Conservation (phyloP, 2,113 vertebrate species). For the Peromyscus leucopus region DNA sequence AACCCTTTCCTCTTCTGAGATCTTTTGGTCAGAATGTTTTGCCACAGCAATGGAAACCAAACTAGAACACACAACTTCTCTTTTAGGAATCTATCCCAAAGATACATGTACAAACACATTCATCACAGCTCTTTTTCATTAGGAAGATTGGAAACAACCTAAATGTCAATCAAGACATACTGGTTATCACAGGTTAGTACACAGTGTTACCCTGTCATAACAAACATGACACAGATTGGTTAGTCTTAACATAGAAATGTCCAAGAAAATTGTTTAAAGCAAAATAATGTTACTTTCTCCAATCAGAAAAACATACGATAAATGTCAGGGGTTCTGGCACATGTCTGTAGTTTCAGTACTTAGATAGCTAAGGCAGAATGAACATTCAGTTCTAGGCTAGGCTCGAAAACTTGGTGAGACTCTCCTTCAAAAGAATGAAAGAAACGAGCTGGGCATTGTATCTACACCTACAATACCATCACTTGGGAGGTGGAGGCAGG, state of each 20-base stretch:
- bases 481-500: neutral
- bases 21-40: neutral
- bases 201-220: neutral
- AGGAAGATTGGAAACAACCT: neutral
- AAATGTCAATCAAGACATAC: neutral
- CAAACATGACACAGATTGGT: neutral
- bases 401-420: neutral
- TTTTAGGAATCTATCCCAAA: neutral
- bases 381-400: neutral
- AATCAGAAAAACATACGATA: conserved; percentile 41
- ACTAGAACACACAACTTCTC: neutral
- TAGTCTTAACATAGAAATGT: conserved; percentile 10
- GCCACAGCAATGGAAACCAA: neutral
- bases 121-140: conserved; percentile 23
- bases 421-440: neutral
- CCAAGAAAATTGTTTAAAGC: conserved; percentile 46
- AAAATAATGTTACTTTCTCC: conserved; percentile 16
- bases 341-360: neutral
- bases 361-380: neutral
- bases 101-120: neutral
- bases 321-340: neutral
- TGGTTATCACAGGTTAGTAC: neutral
- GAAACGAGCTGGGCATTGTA: neutral
- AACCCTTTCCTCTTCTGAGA: neutral
- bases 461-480: neutral